Percentiles rank a stretch among this genome's conserved stretches.
phyloP scores from a whole-genome alignment of 2,888 invertebrate species.

The Andrena camellia region DNA sequence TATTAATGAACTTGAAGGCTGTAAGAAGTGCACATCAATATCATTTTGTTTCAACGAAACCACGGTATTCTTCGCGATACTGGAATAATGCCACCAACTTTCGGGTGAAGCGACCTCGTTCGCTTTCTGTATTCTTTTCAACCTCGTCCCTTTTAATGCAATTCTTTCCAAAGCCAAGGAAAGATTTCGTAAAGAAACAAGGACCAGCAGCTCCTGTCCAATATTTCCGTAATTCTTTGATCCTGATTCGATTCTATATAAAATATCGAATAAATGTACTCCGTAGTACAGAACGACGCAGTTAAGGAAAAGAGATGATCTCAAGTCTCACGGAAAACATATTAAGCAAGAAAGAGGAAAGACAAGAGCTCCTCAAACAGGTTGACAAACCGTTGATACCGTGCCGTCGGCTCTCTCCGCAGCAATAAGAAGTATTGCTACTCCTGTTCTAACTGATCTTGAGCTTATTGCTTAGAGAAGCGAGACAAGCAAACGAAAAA shows the following conservation, averaged over 20 bases:
- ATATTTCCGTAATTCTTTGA: slow-evolving; percentile 31
- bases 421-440: slow-evolving; percentile 80
- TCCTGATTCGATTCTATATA: slow-evolving; percentile 51
- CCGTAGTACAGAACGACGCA: slow-evolving; percentile 53
- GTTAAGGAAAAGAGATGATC: slow-evolving; percentile 56
- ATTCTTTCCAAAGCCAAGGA: too few relatives aligned
- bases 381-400: slow-evolving; percentile 64
- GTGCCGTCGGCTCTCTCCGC: slow-evolving; percentile 62
- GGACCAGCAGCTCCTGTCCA: background rate
- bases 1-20: too few relatives aligned
- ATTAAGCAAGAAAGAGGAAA: slow-evolving; percentile 45
- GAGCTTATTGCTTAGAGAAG: slow-evolving; percentile 73
- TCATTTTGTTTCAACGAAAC: too few relatives aligned
- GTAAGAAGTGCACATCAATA: too few relatives aligned
- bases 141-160: too few relatives aligned
- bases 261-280: slow-evolving; percentile 64
- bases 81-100: too few relatives aligned
- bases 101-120: too few relatives aligned
- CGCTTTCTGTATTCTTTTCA: too few relatives aligned
- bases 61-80: too few relatives aligned
- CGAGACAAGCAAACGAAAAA: slow-evolving; percentile 43
- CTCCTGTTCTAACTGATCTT: slow-evolving; percentile 74
- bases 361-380: slow-evolving; percentile 52
- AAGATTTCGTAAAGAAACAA: background rate
- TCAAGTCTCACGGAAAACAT: slow-evolving; percentile 38